A percentile compares a stretch with the other conserved stretches of the same genome.
phyloP scores from a whole-genome alignment of 2,797 vertebrate genomes.

The Cetoscarus ocellatus region DNA sequence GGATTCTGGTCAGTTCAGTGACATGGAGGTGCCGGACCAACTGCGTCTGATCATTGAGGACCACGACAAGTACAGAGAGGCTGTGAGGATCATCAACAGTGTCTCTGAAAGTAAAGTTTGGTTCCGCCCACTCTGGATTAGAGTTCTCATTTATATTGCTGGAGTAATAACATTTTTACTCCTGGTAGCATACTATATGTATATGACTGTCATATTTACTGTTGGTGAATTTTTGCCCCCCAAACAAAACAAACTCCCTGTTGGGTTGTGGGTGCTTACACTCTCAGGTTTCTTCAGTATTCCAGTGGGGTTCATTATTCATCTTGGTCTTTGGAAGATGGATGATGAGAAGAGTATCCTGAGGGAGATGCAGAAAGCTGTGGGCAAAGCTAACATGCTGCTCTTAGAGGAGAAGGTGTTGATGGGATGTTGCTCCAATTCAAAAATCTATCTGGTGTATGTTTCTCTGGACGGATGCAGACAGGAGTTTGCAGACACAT shows the following conservation, averaged over 20 bases:
- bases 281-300: background rate
- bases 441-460: slow-evolving; percentile 68
- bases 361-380: slow-evolving; percentile 52
- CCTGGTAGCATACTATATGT: background rate
- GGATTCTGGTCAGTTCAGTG: slow-evolving; percentile 67
- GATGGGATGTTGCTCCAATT: slow-evolving; percentile 60
- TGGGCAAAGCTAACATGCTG: slow-evolving; percentile 60
- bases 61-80: slow-evolving; percentile 61
- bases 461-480: slow-evolving; percentile 65
- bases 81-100: slow-evolving; percentile 67
- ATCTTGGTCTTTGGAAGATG: background rate
- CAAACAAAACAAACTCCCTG: fast-evolving
- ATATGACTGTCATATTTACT: fast-evolving
- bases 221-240: fast-evolving
- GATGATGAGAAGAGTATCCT: slow-evolving; percentile 28
- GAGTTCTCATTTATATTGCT: background rate
- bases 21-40: slow-evolving; percentile 68
- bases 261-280: background rate
- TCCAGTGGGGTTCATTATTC: slow-evolving; percentile 4
- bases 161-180: background rate
- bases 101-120: slow-evolving; percentile 51
- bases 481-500: slow-evolving; percentile 50
- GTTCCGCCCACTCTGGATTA: slow-evolving; percentile 28
- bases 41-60: slow-evolving; percentile 64
- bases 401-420: slow-evolving; percentile 60